These are phyloP conservation scores for Chrysoperla carnea DNA, from an alignment of 1,140 invertebrate genomes.

Conservation along the genomic window DNA sequence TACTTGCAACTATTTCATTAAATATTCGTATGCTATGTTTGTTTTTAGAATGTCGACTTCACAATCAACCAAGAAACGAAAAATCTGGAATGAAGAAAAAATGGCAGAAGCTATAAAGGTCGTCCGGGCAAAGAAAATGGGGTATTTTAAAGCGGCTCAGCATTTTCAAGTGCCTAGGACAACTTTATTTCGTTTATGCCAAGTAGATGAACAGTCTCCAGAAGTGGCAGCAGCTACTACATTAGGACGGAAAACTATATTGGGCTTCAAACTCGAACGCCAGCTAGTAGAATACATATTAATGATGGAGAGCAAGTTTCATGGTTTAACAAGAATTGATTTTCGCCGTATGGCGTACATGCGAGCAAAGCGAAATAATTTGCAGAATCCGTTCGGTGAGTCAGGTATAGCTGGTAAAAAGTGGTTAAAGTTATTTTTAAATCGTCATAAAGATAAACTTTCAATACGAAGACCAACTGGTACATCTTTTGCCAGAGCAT, in stretches of 20 bases:
- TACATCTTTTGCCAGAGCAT: slow-evolving; percentile 13
- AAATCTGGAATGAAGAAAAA: no score
- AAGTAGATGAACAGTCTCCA: neutral
- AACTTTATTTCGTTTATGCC: no score
- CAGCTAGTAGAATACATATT: slow-evolving; percentile 6
- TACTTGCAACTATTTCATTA: no score
- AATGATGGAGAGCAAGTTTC: slow-evolving; percentile 8
- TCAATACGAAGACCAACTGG: slow-evolving; percentile 15
- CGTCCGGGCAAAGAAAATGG: no score
- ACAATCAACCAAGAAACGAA: no score
- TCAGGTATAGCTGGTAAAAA: slow-evolving; percentile 4
- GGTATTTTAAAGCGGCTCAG: no score
- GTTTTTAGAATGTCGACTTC: no score
- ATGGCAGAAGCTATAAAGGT: no score
- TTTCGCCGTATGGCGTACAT: slow-evolving; percentile 8
- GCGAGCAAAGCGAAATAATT: slow-evolving; percentile 7
- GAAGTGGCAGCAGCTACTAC: neutral
- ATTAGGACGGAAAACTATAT: slow-evolving; percentile 1
- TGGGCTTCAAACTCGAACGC: slow-evolving; percentile 4
- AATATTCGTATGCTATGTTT: no score
- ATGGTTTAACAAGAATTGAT: slow-evolving; percentile 7
- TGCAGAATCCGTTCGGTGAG: slow-evolving; percentile 5
- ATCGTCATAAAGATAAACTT: slow-evolving; percentile 11
- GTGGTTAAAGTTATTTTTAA: slow-evolving; percentile 8
- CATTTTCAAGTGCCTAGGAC: no score